Evolutionary conservation across 2,888 invertebrate genomes (phyloP), one percentile per base, ranked within the genome.

Genomic region (Celastrina argiolus): DNA sequence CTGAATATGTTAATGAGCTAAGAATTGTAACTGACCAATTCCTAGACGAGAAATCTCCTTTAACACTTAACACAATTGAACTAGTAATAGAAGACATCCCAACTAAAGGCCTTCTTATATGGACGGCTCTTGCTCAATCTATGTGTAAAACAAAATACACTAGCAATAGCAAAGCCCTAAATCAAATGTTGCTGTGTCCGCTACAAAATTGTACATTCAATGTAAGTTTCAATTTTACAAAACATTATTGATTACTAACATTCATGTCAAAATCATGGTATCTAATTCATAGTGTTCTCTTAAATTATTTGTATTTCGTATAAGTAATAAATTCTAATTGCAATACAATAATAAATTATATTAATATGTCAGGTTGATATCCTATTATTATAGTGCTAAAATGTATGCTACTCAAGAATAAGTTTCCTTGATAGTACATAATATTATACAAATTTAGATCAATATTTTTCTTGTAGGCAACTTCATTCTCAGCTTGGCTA

Each of bases 161-260:
- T 28, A 64, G 71, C 0, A 72, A 69, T 63, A 36, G 69, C 26
- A 67, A 74, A 12, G 71, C 70, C 41, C 64, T 81, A 58, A 66
- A 66, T 22, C 71, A 74, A 51, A 69, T 82, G 22, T 65, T 89
- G 8, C 18, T 80, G 8, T 87, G 87, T 86, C 90, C 89, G 1
- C 72, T 90, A 31, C 73, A 79, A 64, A 66, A 74, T 7, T 31
- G 63, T 7, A 77, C 82, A 69, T 72, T 68, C 28, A 71, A 82
- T 68, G 87, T 85, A 78, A 69, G 83, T 80, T 45, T 45, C 1
- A 45, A 45, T 45, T 45, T 45, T 36, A 12, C 36, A 36, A 36
- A 36, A 12, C 8, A 36, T 36, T 36, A 31, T 31, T 31, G 31
- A 5, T 4, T 31, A 5, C 31, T 31, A n/a, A n/a, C n/a, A n/a